These are phyloP conservation scores for Rhabditoides inermis DNA, from an alignment of 2,888 invertebrate species.

Conservation along the genomic window DNA sequence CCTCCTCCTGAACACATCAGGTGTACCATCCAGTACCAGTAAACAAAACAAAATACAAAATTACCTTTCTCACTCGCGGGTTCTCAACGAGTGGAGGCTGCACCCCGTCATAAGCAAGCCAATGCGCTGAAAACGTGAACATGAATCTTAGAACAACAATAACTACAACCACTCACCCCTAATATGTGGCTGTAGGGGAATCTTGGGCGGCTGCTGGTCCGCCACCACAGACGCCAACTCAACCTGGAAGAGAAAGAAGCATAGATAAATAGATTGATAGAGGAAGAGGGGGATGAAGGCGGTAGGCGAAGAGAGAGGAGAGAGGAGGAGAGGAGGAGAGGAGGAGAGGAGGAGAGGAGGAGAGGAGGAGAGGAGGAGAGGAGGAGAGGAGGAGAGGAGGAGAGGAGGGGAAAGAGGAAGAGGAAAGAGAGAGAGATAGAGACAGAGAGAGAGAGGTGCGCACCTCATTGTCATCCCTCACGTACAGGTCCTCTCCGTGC, in stretches of 20 bases:
- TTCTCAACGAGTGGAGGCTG: constrained; percentile 97
- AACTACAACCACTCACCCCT: constrained; percentile 15
- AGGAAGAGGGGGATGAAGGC: no score
- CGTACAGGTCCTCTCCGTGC: constrained; percentile 12
- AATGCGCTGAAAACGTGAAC: constrained; percentile 74
- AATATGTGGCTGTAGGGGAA: constrained; percentile 21
- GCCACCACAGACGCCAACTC: constrained; percentile 9
- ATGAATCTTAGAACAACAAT: not conserved
- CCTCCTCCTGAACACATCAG: not conserved
- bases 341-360: no score
- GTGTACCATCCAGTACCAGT: not conserved
- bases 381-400: no score
- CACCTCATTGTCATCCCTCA: constrained; percentile 8
- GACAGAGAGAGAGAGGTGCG: no score
- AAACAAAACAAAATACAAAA: no score
- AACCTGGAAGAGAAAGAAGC: not conserved
- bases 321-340: no score
- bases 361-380: no score
- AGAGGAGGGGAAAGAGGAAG: no score
- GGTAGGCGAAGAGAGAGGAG: no score
- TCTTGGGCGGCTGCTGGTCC: constrained; percentile 16
- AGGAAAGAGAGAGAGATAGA: no score
- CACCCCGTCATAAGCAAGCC: constrained; percentile 90
- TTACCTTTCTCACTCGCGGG: no score
- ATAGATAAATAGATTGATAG: no score